Conservation (phyloP, 2,797 vertebrate species). For the Aldrovandia affinis region DNA sequence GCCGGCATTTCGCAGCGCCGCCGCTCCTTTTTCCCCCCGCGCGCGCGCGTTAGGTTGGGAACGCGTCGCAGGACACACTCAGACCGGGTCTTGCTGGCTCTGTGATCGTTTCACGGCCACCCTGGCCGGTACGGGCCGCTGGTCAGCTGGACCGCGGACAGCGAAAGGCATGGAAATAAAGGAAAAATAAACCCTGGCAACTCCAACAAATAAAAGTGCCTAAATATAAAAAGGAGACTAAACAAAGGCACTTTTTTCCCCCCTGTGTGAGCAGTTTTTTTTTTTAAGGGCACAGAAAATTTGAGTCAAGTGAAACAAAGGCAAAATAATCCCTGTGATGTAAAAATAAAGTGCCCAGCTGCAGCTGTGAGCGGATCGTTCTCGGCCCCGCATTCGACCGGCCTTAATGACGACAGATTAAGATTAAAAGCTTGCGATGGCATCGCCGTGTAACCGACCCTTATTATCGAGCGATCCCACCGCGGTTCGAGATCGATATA, state of each 20-base stretch:
- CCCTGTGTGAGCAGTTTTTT: neutral
- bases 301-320: slow-evolving; percentile 16
- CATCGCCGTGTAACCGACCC: neutral
- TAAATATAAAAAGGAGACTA: slow-evolving; percentile 18
- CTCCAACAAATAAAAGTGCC: slow-evolving; percentile 24
- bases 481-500: neutral
- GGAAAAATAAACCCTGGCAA: slow-evolving; percentile 26
- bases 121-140: neutral
- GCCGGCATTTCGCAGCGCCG: neutral
- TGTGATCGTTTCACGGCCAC: neutral
- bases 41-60: neutral
- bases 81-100: neutral
- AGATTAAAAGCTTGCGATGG: neutral
- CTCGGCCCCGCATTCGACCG: neutral
- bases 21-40: neutral
- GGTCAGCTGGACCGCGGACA: slow-evolving; percentile 2
- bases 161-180: neutral
- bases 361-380: neutral
- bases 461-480: neutral
- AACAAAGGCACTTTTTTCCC: neutral
- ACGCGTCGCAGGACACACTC: neutral
- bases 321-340: slow-evolving; percentile 15
- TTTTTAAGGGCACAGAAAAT: slow-evolving; percentile 14
- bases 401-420: neutral
- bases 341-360: slow-evolving; percentile 18